These are phyloP conservation scores for Lepeophtheirus nordmannii DNA, from an alignment of 2,888 invertebrate genomes.

Conservation along the genomic window DNA sequence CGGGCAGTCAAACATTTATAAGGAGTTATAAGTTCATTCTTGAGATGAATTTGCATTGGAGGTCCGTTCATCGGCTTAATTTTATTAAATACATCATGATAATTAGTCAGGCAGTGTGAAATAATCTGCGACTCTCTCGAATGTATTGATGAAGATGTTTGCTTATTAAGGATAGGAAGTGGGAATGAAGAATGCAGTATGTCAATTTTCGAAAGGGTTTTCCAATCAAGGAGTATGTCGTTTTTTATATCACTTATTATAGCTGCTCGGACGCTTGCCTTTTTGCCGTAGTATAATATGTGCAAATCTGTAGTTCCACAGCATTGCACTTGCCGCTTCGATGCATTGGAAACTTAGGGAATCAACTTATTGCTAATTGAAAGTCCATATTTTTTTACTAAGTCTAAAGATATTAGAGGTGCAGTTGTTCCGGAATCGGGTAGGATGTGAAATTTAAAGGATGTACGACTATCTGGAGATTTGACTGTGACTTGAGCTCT, in stretches of 20 bases:
- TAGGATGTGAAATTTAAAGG: not conserved
- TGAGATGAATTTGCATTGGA: not conserved
- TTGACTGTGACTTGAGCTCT: not conserved
- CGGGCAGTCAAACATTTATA: too few species aligned
- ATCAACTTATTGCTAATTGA: not conserved
- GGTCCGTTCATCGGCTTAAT: not conserved
- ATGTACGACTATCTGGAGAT: not conserved
- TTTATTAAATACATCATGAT: not conserved
- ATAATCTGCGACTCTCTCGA: not conserved
- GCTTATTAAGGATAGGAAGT: not conserved
- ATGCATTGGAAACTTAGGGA: not conserved
- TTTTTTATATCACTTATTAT: not conserved
- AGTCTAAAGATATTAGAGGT: not conserved
- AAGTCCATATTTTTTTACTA: not conserved
- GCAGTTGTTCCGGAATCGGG: conserved; percentile 10
- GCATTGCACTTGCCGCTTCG: not conserved
- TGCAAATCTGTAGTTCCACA: not conserved
- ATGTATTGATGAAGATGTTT: not conserved
- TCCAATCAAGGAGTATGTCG: conserved; percentile 3
- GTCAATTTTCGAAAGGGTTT: not conserved
- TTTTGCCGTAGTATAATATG: not conserved
- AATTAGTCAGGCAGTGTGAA: not conserved
- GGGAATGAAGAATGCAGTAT: conserved; percentile 6
- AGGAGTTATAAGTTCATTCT: not conserved
- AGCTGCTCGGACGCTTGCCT: not conserved